These are phyloP conservation scores for Eulithis testata DNA, from an alignment of 2,888 invertebrate species.

Conservation along the genomic window DNA sequence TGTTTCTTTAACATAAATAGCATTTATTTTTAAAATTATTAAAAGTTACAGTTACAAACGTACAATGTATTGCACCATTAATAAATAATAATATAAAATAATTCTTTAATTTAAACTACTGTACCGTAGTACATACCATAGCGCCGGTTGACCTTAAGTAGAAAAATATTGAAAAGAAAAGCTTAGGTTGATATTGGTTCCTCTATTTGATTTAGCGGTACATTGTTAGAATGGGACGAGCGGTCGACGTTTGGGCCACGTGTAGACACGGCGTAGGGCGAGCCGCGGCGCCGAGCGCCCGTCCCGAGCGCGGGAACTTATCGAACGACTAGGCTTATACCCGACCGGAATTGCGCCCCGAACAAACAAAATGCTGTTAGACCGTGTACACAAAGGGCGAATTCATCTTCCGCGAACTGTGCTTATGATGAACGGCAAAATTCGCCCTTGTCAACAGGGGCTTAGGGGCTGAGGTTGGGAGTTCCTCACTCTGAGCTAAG, in stretches of 20 bases:
- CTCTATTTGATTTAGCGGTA: slow-evolving; percentile 77
- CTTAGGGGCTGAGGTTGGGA: slow-evolving; percentile 56
- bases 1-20: slow-evolving; percentile 83
- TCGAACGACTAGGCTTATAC: slow-evolving; percentile 82
- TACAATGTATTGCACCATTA: slow-evolving; percentile 81
- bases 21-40: slow-evolving; percentile 81
- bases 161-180: slow-evolving; percentile 80
- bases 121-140: slow-evolving; percentile 68
- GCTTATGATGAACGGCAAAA: not conserved
- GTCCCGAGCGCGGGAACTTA: slow-evolving; percentile 73
- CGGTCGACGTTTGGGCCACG: slow-evolving; percentile 71
- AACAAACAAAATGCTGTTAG: slow-evolving; percentile 72
- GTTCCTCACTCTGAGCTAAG: slow-evolving; percentile 78
- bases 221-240: slow-evolving; percentile 66
- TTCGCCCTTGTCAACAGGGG: slow-evolving; percentile 5
- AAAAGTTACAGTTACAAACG: slow-evolving; percentile 83
- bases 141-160: slow-evolving; percentile 73
- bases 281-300: slow-evolving; percentile 73
- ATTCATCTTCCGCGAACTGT: slow-evolving; percentile 2
- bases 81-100: slow-evolving; percentile 83
- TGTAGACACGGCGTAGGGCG: slow-evolving; percentile 79
- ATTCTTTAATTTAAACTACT: slow-evolving; percentile 76
- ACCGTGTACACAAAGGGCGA: slow-evolving; percentile 6
- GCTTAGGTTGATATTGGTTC: slow-evolving; percentile 72
- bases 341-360: slow-evolving; percentile 82